These are phyloP conservation scores for Opisthograptis luteolata DNA, from an alignment of 2,888 invertebrate species.

Conservation along the genomic window DNA sequence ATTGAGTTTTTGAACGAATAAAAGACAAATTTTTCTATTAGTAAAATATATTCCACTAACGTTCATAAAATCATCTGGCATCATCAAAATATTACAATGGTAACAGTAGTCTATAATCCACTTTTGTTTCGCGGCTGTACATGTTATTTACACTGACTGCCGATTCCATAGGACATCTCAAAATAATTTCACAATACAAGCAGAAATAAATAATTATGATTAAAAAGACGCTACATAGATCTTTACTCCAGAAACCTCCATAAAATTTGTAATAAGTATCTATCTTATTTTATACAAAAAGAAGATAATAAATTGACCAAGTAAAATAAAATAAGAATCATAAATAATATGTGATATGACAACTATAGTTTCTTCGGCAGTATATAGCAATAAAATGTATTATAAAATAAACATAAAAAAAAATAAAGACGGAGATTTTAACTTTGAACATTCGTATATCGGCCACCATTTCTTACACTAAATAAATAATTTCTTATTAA, in stretches of 20 bases:
- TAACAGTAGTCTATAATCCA: conserved; percentile 40
- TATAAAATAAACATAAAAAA: conserved; percentile 17
- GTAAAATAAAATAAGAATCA: not conserved
- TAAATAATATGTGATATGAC: not conserved
- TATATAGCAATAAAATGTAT: conserved; percentile 9
- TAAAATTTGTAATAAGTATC: no score
- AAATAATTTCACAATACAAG: conserved; percentile 29
- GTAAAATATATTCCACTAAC: conserved; percentile 78
- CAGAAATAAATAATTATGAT: conserved; percentile 41
- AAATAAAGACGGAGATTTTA: conserved; percentile 19
- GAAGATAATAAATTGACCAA: conserved; percentile 11
- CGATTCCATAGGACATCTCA: conserved; percentile 15
- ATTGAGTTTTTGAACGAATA: no score
- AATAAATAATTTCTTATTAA: conserved; percentile 63
- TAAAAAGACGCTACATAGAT: conserved; percentile 43
- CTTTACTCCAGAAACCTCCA: conserved; percentile 48
- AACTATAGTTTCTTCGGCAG: conserved; percentile 3
- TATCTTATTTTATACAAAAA: conserved; percentile 22
- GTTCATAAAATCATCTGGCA: conserved; percentile 66
- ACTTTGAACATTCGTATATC: conserved; percentile 44
- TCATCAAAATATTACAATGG: conserved; percentile 53
- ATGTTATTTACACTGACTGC: conserved; percentile 44
- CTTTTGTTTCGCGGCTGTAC: conserved; percentile 44
- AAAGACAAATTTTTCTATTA: conserved; percentile 51
- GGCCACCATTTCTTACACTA: conserved; percentile 53